phyloP scores from a whole-genome alignment of 2,888 invertebrate species.

The Acanthosepion esculentum region DNA sequence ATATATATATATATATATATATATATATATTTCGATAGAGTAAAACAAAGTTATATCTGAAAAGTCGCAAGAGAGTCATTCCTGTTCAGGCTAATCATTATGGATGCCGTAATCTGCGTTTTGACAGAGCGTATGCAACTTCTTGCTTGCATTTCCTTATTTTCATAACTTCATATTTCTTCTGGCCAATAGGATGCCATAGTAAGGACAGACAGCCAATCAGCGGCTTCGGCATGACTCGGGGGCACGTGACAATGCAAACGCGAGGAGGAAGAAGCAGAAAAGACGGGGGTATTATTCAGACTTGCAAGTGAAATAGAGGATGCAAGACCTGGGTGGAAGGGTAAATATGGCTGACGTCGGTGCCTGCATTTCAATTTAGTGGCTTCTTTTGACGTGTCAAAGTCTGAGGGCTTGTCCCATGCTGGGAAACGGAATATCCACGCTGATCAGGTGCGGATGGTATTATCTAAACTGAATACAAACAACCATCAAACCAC shows the following conservation, averaged over 20 bases:
- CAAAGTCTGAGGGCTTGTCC: neutral
- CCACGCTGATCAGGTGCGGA: conserved; percentile 10
- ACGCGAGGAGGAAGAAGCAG: neutral
- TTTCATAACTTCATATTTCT: neutral
- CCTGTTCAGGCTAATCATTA: neutral
- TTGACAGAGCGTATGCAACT: neutral
- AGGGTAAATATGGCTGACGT: neutral
- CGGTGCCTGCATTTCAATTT: neutral
- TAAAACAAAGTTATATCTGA: neutral
- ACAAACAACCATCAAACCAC: neutral
- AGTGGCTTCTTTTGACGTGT: neutral
- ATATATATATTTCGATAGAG: neutral
- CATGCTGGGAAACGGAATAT: neutral
- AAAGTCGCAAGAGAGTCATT: neutral
- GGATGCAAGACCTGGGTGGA: neutral
- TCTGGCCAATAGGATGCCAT: neutral
- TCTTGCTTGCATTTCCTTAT: neutral
- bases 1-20: conserved; percentile 25
- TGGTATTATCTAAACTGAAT: neutral
- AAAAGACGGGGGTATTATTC: neutral
- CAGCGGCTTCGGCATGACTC: neutral
- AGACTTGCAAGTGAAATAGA: neutral
- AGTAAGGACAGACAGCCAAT: neutral
- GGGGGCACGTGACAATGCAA: neutral
- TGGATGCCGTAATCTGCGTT: neutral